Conservation (phyloP, 2,797 vertebrate species). For the Siniperca obscura region DNA sequence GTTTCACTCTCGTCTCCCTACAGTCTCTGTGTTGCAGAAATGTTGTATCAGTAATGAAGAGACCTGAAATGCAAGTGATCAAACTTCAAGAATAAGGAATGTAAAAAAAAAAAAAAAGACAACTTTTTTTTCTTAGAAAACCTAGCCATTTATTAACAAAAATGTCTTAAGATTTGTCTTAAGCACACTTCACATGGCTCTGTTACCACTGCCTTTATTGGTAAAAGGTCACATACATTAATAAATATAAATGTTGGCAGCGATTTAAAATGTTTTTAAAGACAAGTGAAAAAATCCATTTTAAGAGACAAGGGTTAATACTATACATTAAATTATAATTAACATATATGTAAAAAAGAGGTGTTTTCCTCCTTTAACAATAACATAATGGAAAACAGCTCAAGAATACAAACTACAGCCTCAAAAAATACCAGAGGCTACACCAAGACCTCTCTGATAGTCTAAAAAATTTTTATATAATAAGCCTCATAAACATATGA, state of each 20-base stretch:
- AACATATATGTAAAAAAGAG: neutral
- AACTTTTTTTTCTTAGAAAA: neutral
- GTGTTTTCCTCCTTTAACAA: neutral
- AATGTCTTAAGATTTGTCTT: neutral
- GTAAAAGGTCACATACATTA: neutral
- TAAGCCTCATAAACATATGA: neutral
- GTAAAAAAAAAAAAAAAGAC: neutral
- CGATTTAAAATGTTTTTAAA: neutral
- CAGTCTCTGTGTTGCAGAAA: slow-evolving; percentile 64
- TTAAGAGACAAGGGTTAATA: neutral
- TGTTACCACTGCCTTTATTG: neutral
- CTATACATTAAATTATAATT: neutral
- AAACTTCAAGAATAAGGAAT: slow-evolving; percentile 40
- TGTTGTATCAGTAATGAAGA: slow-evolving; percentile 69
- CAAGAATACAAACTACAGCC: neutral
- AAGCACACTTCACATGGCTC: neutral
- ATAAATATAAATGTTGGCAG: neutral
- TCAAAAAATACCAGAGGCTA: neutral
- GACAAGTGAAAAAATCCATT: neutral
- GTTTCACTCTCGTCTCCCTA: slow-evolving; percentile 62
- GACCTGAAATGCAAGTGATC: slow-evolving; percentile 48
- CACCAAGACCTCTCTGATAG: neutral
- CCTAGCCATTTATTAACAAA: neutral
- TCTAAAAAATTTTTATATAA: neutral
- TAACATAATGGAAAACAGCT: neutral